These are phyloP conservation scores for Heliconius aoede DNA, from an alignment of 2,888 invertebrate species.

Conservation along the genomic window DNA sequence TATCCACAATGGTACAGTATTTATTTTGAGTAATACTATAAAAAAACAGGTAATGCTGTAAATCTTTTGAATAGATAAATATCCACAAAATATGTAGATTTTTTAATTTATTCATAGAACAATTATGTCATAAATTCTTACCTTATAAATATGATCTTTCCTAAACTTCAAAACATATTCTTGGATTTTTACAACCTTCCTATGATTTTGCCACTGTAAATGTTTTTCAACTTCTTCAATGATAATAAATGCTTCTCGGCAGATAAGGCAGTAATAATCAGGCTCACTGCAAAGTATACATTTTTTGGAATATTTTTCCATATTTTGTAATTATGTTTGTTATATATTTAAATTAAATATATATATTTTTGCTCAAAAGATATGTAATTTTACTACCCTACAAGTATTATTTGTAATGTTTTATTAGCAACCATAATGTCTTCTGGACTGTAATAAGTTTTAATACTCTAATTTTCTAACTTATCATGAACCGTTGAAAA, in stretches of 20 bases:
- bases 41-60: neutral
- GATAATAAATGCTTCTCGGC: slow-evolving; percentile 58
- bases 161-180: slow-evolving; percentile 55
- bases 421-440: neutral
- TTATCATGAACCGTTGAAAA: neutral
- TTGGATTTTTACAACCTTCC: slow-evolving; percentile 55
- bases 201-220: slow-evolving; percentile 65
- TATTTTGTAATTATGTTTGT: slow-evolving; percentile 1
- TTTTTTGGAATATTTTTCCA: slow-evolving; percentile 56
- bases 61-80: neutral
- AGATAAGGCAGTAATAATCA: slow-evolving; percentile 63
- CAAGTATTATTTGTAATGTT: neutral
- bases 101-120: neutral
- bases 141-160: slow-evolving; percentile 64
- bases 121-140: slow-evolving; percentile 41
- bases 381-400: neutral
- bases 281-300: slow-evolving; percentile 65
- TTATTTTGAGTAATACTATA: slow-evolving; percentile 51
- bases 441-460: neutral
- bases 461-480: neutral
- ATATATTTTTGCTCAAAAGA: neutral
- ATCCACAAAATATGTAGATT: neutral
- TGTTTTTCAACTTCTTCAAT: slow-evolving; percentile 60
- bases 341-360: no score
- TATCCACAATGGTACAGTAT: slow-evolving; percentile 73